Evolutionary conservation across 2,888 invertebrate species (phyloP).

Genomic region (Luffia ferchaultella): DNA sequence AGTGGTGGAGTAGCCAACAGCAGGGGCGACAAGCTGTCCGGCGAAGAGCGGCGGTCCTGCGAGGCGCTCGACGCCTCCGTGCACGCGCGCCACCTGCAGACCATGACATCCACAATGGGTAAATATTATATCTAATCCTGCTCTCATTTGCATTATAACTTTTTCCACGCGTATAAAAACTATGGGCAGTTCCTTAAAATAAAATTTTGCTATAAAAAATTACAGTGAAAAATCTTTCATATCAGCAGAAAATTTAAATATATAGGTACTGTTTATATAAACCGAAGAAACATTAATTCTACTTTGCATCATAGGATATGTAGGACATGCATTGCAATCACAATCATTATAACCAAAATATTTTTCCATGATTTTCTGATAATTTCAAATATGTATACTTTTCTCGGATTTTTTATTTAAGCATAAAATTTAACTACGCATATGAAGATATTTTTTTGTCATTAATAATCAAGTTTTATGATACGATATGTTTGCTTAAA

Average conservation of each 20-base stretch:
- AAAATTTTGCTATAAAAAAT: background rate
- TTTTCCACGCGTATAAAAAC: too few species aligned
- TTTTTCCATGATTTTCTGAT: too few species aligned
- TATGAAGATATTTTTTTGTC: too few species aligned
- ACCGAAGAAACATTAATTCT: too few species aligned
- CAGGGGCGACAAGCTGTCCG: conserved; percentile 42
- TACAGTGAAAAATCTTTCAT: background rate
- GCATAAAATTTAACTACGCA: too few species aligned
- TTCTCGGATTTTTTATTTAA: too few species aligned
- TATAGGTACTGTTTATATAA: background rate
- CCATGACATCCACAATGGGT: conserved; percentile 64
- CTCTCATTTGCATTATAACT: background rate
- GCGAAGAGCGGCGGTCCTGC: conserved; percentile 48
- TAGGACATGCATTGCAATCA: background rate
- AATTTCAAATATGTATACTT: too few species aligned
- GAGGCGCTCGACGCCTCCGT: conserved; percentile 53
- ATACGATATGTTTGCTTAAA: too few species aligned
- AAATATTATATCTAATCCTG: conserved; percentile 32
- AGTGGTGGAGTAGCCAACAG: conserved; percentile 30
- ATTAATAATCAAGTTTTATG: too few species aligned
- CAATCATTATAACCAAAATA: background rate
- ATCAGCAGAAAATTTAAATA: background rate
- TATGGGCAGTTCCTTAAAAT: too few species aligned
- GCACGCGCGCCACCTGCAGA: conserved; percentile 51
- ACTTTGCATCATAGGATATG: background rate